Evolutionary conservation across 2,797 vertebrate genomes (phyloP), one percentile per base, ranked within the genome.

Genomic region (Alcedo quadribrachys): DNA sequence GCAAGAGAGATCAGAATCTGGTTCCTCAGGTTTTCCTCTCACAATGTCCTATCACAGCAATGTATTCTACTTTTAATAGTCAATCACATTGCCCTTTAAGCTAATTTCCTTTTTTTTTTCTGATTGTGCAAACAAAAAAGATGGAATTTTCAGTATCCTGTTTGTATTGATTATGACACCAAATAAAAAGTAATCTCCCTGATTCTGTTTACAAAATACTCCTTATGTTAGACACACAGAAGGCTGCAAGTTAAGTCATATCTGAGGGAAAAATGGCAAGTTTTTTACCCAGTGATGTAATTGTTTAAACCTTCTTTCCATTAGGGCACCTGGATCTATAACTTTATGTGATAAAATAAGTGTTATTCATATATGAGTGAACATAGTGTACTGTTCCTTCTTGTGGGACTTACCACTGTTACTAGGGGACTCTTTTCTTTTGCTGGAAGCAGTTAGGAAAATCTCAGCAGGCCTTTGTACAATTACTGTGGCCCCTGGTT

Each of bases 361-460:
- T 97, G 97, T 98, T 98, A 98, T 98, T 98, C 98, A 98, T 97
- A 97, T 98, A 96, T 98, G 98, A 99, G 98, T 98, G 98, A 98
- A 98, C 97, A 98, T 94, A 97, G 96, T 96, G 98, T 96, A 98
- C 96, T 93, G 94, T 94, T 98, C 97, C 98, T 98, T 98, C 98
- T 90, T 98, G 97, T 96, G 98, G 98, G 98, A 98, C 97, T 97
- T 97, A 94, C 97, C 82, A 93, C 96, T 94, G 86, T 97, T 96
- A 97, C 97, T 97, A 93, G 87, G 98, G 98, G 98, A 98, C 97
- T 89, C 97, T 97, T 98, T 98, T 98, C 98, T 98, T 98, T 98
- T 98, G 98, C 98, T 95, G 98, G 97, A 98, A 98, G 98, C 97
- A 91, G 95, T 97, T 97, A 93, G 94, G 94, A 96, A 98, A 98